These are phyloP conservation scores for Gastrophryne carolinensis DNA, from an alignment of 2,797 vertebrate genomes.

Conservation along the genomic window DNA sequence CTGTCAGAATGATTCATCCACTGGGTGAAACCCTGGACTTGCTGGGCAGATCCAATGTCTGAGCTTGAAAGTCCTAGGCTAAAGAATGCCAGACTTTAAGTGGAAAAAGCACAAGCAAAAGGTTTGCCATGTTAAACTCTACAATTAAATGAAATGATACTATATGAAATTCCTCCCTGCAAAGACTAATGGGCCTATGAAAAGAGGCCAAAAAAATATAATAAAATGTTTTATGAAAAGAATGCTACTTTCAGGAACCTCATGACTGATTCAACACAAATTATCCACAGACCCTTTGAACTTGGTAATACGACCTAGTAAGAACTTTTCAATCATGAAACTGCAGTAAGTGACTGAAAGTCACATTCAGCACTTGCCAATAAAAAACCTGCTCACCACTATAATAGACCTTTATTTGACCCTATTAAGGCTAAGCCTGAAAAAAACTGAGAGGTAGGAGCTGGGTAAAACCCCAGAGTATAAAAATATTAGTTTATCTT, in stretches of 20 bases:
- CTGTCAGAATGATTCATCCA: conserved; percentile 1
- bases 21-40: neutral
- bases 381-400: conserved; percentile 17
- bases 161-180: conserved; percentile 88
- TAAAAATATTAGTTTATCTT: neutral
- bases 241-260: conserved; percentile 37
- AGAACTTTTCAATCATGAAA: conserved; percentile 46
- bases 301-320: conserved; percentile 38
- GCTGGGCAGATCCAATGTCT: neutral
- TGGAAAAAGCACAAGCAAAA: conserved; percentile 6
- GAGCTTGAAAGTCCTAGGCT: neutral
- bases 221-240: conserved; percentile 15
- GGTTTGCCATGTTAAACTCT: conserved; percentile 12
- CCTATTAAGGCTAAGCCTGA: neutral
- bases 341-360: conserved; percentile 37
- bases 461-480: neutral
- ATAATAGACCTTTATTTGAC: conserved; percentile 23
- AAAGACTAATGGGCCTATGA: conserved; percentile 80
- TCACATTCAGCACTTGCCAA: conserved; percentile 46
- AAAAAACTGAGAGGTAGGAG: neutral
- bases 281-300: conserved; percentile 41
- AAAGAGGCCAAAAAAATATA: conserved; percentile 59
- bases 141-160: conserved; percentile 94
- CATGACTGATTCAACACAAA: conserved; percentile 25
- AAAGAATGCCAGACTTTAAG: conserved; percentile 1